Percentiles rank a stretch among this genome's conserved stretches.
Conservation (phyloP, 2,113 vertebrate species). For the Smithornis capensis region DNA sequence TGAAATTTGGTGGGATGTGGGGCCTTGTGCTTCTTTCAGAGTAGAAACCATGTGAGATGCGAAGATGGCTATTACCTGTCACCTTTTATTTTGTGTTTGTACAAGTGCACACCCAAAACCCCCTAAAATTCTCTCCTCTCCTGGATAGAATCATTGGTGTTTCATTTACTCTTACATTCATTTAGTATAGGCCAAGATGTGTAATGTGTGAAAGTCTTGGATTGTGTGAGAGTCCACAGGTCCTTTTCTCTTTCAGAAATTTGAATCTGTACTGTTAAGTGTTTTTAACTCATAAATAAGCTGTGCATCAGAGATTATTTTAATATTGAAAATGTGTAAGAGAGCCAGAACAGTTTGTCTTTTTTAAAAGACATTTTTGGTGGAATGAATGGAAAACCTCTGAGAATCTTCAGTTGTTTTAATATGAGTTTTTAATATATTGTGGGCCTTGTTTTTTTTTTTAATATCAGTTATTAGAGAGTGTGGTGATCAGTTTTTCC, state of each 20-base stretch:
- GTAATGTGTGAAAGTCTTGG: neutral
- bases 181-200: neutral
- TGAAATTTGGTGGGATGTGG: neutral
- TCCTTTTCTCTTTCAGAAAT: neutral
- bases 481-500: neutral
- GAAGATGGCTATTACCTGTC: neutral
- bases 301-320: neutral
- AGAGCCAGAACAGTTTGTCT: neutral
- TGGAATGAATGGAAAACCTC: neutral
- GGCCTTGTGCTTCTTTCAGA: neutral
- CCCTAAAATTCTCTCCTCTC: neutral
- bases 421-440: neutral
- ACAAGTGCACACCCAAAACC: too few relatives aligned
- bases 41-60: neutral
- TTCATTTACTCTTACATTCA: neutral
- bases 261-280: neutral
- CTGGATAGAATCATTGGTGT: neutral
- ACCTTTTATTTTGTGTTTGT: neutral
- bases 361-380: too few relatives aligned
- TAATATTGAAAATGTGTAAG: neutral
- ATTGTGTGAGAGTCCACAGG: neutral
- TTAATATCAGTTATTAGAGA: neutral
- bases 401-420: neutral
- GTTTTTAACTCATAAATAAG: neutral
- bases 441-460: rapidly evolving